A percentile compares a stretch with the other conserved stretches of the same genome.
Conservation (phyloP, 1,140 invertebrate species). For the Panagrolaimus sp. region DNA sequence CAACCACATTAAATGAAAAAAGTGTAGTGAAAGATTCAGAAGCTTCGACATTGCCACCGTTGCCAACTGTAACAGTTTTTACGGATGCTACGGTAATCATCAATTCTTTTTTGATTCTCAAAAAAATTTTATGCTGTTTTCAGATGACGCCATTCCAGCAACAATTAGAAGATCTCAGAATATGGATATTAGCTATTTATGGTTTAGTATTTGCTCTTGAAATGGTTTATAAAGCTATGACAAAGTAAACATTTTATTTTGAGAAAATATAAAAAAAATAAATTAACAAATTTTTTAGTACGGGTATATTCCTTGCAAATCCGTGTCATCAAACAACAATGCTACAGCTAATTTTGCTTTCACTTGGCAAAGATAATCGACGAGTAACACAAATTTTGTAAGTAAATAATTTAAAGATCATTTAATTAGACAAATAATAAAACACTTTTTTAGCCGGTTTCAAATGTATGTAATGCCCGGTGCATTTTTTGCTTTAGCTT, state of each 20-base stretch:
- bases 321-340: conserved; percentile 85
- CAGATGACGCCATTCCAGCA: conserved; percentile 62
- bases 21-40: too few relatives aligned
- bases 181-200: conserved; percentile 74
- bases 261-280: conserved; percentile 70
- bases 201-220: conserved; percentile 73
- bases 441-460: too few relatives aligned
- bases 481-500: conserved; percentile 77
- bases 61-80: too few relatives aligned
- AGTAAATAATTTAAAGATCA: too few relatives aligned
- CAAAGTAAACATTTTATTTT: too few relatives aligned
- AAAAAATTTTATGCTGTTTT: conserved; percentile 59
- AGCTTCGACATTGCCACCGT: too few relatives aligned
- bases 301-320: conserved; percentile 84
- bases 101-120: not conserved
- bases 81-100: too few relatives aligned
- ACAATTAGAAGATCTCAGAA: conserved; percentile 69
- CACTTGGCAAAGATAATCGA: conserved; percentile 72
- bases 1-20: too few relatives aligned
- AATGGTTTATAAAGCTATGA: conserved; percentile 54
- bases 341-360: conserved; percentile 75
- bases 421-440: too few relatives aligned
- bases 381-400: conserved; percentile 74
- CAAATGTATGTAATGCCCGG: conserved; percentile 85
- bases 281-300: too few relatives aligned